Evolutionary conservation across 2,113 vertebrate genomes (phyloP), one percentile per base, ranked within the genome.

Genomic region (Seriola dumerili): DNA sequence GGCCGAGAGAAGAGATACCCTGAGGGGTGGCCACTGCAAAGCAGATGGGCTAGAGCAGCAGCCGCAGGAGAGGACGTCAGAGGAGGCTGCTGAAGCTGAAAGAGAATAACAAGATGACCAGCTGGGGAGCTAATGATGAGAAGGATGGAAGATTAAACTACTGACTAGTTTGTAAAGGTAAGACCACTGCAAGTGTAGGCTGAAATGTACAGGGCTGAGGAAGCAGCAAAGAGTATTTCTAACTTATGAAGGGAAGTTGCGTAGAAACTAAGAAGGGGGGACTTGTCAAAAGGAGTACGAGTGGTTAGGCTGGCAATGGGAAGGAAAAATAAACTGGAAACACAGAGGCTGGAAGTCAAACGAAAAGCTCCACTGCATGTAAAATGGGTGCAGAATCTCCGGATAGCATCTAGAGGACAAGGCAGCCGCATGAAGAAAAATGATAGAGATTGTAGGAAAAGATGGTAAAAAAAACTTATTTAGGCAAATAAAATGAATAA

Each of bases 1-100:
- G 73, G 36, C 46, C n/a, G 36, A 46, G 55, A 64, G 23, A 58
- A 52, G 46, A 69, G 44, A 73, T 21, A 62, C 72, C 65, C 76
- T 34, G 14, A 67, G 67, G 54, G 25, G 19, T 55, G 42, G 46
- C 58, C 44, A 73, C 2, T 70, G 40, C 65, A 23, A 70, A 63
- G 25, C 48, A 68, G 48, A 78, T 69, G 38, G 44, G 32, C 62
- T 4, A 38, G 25, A 59, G 12, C 62, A 67, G 57, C 48, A 48
- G 66, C 61, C 23, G 57, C 8, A 36, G 44, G 8, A 58, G 64
- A 61, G 34, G 14, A 77, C 11, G 42, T 48, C 40, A 63, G 59
- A 66, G 2, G 44, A 61, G 8, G 13, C 42, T 32, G 32, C 38
- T 64, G 50, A 54, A 50, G 65, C 29, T 52, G 36, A 72, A 72